These are phyloP conservation scores for Idaea biselata DNA, from an alignment of 2,888 invertebrate species.

Conservation along the genomic window DNA sequence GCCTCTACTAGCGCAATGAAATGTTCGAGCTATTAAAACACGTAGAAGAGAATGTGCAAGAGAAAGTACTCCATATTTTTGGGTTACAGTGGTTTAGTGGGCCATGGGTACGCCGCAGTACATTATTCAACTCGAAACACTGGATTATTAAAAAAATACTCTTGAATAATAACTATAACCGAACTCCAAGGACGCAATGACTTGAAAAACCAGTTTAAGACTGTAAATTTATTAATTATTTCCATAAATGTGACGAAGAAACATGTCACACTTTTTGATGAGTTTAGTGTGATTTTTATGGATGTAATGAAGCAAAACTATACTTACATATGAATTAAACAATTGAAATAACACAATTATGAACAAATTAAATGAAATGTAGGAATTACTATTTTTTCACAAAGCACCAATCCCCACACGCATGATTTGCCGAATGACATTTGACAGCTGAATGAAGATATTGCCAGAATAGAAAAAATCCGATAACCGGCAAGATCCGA, in stretches of 20 bases:
- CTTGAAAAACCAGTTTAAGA: conserved; percentile 59
- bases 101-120: conserved; percentile 31
- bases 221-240: conserved; percentile 41
- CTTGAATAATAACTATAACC: conserved; percentile 24
- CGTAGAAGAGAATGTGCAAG: conserved; percentile 27
- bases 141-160: conserved; percentile 10
- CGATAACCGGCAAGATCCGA: conserved; percentile 20
- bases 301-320: background rate
- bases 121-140: conserved; percentile 11
- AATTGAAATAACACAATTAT: conserved; percentile 29
- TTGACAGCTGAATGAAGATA: conserved; percentile 28
- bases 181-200: conserved; percentile 52
- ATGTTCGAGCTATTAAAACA: conserved; percentile 3
- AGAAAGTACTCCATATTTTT: conserved; percentile 42
- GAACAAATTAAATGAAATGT: conserved; percentile 31
- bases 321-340: conserved; percentile 36
- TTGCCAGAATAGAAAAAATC: conserved; percentile 19
- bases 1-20: background rate
- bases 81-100: conserved; percentile 40
- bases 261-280: background rate
- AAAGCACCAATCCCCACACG: conserved; percentile 49
- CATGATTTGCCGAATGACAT: conserved; percentile 60
- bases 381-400: conserved; percentile 29
- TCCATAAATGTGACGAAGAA: conserved; percentile 8
- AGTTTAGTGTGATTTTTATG: conserved; percentile 1